Base-by-base conservation (phyloP, 2,888 invertebrate genomes). In the Brenthis hecate region DNA sequence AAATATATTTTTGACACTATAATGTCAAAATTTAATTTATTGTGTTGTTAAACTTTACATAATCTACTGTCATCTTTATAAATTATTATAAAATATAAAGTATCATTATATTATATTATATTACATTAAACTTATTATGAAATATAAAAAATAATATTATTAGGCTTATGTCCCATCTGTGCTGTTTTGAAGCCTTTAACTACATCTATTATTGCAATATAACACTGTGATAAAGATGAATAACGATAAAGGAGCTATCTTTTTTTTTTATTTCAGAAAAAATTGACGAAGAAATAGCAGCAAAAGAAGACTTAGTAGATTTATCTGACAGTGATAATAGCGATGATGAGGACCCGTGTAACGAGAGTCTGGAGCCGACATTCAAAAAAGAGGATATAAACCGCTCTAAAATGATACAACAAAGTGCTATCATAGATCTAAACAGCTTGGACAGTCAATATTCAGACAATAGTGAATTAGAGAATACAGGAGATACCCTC, bases 341-440 rank as follows among this genome's bases (percentile, higher is more conserved):
- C 6, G 83, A 85, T 0, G 80, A 80, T 32, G 73, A 74, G 0
- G 75, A 86, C 62, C 77, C 81, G 0, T 79, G 79, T 54, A 89
- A 88, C 48, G 85, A 90, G 60, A 89, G 89, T 51, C 77, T 91
- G 2, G 91, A 91, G 73, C 91, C 91, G 0, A 78, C 81, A 0
- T 87, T 91, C 66, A 86, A 77, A 56, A 88, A 82, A 64, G 85
- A 86, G 66, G 78, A 83, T 6, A 77, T 85, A 0, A 85, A 85
- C 61, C 79, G 75, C 66, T 85, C 87, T 3, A 76, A 80, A 65
- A 73, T 80, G 3, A 58, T 79, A 3, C 72, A 74, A 47, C 74
- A 79, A 47, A 83, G 77, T 63, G 50, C 32, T 23, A 36, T 76
- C 3, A 57, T 73, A 0, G 61, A 68, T 36, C 65, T 67, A 28